Evolutionary conservation across 1,140 invertebrate genomes (phyloP).

Genomic region (Caenorhabditis inopinata): DNA sequence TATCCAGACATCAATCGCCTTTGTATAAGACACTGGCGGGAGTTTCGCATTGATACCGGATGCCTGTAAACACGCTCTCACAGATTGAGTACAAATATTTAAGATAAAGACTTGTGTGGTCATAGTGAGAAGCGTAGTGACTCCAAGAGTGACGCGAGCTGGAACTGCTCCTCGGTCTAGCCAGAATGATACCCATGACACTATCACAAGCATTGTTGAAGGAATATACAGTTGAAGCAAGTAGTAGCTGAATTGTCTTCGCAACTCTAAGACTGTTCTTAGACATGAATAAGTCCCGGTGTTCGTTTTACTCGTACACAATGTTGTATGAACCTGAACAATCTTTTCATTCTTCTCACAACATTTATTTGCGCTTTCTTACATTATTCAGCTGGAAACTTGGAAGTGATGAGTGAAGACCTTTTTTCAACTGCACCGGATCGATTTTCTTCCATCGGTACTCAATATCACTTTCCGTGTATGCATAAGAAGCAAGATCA

Average conservation of each 20-base stretch:
- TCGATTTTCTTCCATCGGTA: slow-evolving; percentile 83
- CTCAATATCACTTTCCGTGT: slow-evolving; percentile 61
- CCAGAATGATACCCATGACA: slow-evolving; percentile 42
- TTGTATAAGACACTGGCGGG: slow-evolving; percentile 92
- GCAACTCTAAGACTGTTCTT: slow-evolving; percentile 41
- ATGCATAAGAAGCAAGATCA: slow-evolving; percentile 76
- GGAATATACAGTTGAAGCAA: slow-evolving; percentile 76
- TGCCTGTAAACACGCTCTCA: too few species aligned
- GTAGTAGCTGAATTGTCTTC: slow-evolving; percentile 75
- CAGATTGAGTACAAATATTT: too few species aligned
- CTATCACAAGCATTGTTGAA: slow-evolving; percentile 70
- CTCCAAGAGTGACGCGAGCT: slow-evolving; percentile 51
- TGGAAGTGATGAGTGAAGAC: slow-evolving; percentile 79
- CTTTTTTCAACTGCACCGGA: slow-evolving; percentile 90
- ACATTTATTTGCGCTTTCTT: slow-evolving; percentile 66
- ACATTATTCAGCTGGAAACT: slow-evolving; percentile 81
- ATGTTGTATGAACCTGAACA: slow-evolving; percentile 75
- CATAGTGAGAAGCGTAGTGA: slow-evolving; percentile 42
- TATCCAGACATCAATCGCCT: slow-evolving; percentile 67
- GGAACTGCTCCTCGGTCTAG: slow-evolving; percentile 34
- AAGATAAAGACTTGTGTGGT: slow-evolving; percentile 49
- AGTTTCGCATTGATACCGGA: slow-evolving; percentile 88
- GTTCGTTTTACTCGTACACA: slow-evolving; percentile 48
- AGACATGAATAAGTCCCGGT: slow-evolving; percentile 50
- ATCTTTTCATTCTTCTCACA: background rate